phyloP scores from a whole-genome alignment of 2,797 vertebrate genomes.

The Erethizon dorsatum region DNA sequence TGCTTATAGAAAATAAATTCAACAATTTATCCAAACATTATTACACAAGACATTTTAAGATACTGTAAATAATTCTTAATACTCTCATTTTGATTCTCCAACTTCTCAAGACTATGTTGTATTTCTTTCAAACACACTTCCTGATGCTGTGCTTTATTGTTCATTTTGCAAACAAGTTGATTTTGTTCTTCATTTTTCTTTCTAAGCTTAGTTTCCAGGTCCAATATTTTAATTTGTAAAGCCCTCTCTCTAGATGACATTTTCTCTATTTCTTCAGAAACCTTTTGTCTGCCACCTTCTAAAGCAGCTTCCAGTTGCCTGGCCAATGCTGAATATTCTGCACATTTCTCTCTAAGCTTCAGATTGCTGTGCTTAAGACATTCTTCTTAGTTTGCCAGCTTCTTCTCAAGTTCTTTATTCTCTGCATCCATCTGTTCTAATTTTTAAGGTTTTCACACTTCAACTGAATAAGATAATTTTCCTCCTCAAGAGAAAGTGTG shows the following conservation, averaged over 20 bases:
- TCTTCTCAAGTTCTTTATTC: constrained; percentile 92
- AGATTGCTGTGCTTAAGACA: constrained; percentile 89
- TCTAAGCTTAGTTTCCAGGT: constrained; percentile 92
- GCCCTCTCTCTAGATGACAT: constrained; percentile 89
- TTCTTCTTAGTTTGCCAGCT: constrained; percentile 91
- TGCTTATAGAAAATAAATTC: constrained; percentile 61
- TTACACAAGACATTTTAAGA: constrained; percentile 93
- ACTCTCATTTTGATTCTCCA: constrained; percentile 93
- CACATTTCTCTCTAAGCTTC: constrained; percentile 92
- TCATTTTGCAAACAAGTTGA: constrained; percentile 89
- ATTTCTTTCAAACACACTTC: constrained; percentile 93
- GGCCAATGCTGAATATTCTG: constrained; percentile 90
- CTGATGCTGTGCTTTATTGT: constrained; percentile 89
- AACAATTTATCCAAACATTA: constrained; percentile 92
- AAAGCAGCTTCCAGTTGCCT: constrained; percentile 93
- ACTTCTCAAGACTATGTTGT: constrained; percentile 93
- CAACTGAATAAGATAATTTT: constrained; percentile 90
- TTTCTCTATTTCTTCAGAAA: constrained; percentile 91
- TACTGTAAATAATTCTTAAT: constrained; percentile 95
- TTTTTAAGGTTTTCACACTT: constrained; percentile 90
- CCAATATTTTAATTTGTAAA: constrained; percentile 91
- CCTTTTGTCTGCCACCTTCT: constrained; percentile 92
- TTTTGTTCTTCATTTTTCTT: constrained; percentile 91
- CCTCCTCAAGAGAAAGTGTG: constrained; percentile 89
- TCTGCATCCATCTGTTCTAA: constrained; percentile 91